A percentile compares a stretch with the other conserved stretches of the same genome.
Evolutionary conservation across 1,140 invertebrate species (phyloP).

Genomic region (Archivesica marissinica): DNA sequence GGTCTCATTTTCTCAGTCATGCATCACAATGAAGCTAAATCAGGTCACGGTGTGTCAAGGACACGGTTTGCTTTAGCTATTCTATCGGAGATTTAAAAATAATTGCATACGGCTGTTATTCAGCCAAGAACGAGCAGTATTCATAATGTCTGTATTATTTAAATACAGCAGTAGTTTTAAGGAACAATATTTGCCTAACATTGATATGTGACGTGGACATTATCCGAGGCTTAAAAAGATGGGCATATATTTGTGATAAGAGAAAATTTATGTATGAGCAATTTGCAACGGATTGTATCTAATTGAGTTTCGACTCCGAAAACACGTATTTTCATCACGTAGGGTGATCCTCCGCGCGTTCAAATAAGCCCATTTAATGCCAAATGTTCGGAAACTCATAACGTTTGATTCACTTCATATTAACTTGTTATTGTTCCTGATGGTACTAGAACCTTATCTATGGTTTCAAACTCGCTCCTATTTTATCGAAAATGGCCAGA

Average conservation of each 20-base stretch:
- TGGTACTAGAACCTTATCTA: conserved; percentile 50
- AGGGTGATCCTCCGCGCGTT: conserved; percentile 26
- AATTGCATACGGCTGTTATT: no score
- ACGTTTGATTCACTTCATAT: conserved; percentile 62
- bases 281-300: conserved; percentile 53
- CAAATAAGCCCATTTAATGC: conserved; percentile 35
- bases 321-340: conserved; percentile 56
- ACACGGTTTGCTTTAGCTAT: no score
- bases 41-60: no score
- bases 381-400: conserved; percentile 42
- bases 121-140: no score
- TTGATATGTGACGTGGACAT: conserved; percentile 36
- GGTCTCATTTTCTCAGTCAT: no score
- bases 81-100: no score
- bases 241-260: conserved; percentile 61
- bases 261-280: conserved; percentile 66
- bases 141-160: conserved; percentile 41
- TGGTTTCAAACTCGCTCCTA: conserved; percentile 56
- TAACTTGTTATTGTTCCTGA: conserved; percentile 63
- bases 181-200: conserved; percentile 41
- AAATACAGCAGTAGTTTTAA: conserved; percentile 8
- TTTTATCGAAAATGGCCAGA: conserved; percentile 62
- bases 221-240: conserved; percentile 46
- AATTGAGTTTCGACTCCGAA: conserved; percentile 60
- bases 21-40: no score